Evolutionary conservation across 2,113 vertebrate genomes (phyloP).

Genomic region (Okapia johnstoni): DNA sequence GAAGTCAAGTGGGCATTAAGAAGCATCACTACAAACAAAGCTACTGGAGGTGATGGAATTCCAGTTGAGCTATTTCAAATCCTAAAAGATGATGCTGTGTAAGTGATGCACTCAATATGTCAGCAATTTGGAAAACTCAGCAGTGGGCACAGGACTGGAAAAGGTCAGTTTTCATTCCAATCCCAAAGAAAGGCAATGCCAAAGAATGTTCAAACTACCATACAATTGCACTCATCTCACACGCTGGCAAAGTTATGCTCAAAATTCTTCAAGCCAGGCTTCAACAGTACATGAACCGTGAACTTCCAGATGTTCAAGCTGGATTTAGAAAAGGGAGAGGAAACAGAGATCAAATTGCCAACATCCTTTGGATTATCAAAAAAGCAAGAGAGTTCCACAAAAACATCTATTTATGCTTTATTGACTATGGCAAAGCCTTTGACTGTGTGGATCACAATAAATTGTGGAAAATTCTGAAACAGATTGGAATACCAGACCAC

Average conservation of each 20-base stretch:
- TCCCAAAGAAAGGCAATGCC: neutral
- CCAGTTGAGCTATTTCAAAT: neutral
- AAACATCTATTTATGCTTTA: neutral
- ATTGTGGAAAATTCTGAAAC: neutral
- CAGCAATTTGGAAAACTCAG: neutral
- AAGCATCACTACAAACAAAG: neutral
- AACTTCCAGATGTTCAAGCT: neutral
- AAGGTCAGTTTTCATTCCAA: neutral
- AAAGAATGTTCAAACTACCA: neutral
- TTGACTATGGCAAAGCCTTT: neutral
- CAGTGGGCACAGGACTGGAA: neutral
- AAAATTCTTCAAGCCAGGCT: neutral
- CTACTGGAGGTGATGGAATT: neutral
- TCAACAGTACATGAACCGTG: neutral
- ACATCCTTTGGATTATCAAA: neutral
- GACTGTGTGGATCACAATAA: neutral
- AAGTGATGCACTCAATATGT: neutral
- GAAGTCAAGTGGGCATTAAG: neutral
- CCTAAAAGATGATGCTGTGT: neutral
- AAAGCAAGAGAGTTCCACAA: neutral
- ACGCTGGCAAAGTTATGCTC: neutral
- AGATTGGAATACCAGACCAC: neutral
- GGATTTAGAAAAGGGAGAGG: neutral
- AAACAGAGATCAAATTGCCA: neutral
- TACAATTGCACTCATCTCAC: neutral